Base-by-base conservation (phyloP, 1,140 invertebrate genomes). In the Dendroctonus ponderosae region DNA sequence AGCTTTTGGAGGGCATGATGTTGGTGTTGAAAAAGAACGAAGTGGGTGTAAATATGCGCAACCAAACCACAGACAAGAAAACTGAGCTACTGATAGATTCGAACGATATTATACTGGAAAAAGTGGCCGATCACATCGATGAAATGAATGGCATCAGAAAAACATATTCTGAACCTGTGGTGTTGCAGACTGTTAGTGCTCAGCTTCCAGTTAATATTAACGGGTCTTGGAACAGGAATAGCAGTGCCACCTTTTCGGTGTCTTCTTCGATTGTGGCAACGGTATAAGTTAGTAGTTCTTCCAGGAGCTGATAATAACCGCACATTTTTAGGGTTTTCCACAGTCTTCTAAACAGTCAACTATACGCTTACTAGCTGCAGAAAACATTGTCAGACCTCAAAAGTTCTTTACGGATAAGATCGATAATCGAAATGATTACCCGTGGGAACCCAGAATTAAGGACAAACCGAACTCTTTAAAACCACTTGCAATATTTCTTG, bases 401-500 rank as follows among this genome's bases (percentile, higher is more conserved):
- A 76, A 90, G 43, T 86, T 82, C 56, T 98, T 97, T 73, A 90
- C 89, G 75, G 90, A 93, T 70, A 88, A 91, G 73, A 86, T 97
- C 44, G 91, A 96, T 76, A 97, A 97, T 74, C 86, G 84, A 50
- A 79, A 80, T 15, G 83, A 85, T 12, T 84, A 81, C 50, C 85
- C 91, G 12, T 98, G 95, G 85, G 79, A 88, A 51, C 95, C 95
- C 0, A 84, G 86, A 69, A 86, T 98, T 9, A 89, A 83, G 51
- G 86, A 91, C 9, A 98, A 98, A 80, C 94, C 93, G 0, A 94
- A 98, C 80, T 88, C 89, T 7, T 75, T 94, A 0, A 92, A 90
- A 75, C 92, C 94, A 0, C 78, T 97, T 5, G 86, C 89, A 0
- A 80, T 89, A 67, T 80, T 92, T 53, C 77, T 89, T 6, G 88